Evolutionary conservation across 1,140 invertebrate genomes (phyloP), one percentile per base, ranked within the genome.

Genomic region (Pogonognathellus flavescens): DNA sequence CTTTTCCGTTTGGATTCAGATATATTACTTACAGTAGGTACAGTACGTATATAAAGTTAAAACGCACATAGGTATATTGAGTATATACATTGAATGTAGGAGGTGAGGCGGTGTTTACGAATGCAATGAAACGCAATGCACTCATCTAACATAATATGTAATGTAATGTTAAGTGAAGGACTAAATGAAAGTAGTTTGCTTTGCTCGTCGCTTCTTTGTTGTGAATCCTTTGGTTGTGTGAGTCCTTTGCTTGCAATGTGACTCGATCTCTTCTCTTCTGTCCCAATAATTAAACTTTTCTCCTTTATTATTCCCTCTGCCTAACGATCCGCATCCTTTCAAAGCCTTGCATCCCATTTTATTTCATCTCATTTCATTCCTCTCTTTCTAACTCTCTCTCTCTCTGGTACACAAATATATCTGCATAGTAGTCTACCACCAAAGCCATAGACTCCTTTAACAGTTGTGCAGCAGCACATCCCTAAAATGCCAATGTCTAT

Each of bases 241-340:
- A 57, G 11, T 13, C 53, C 11, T 76, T 76, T 76, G 70, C 41
- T 76, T n/a, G 59, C 20, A n/a, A 18, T 76, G 70, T 50, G 41
- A 76, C 41, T 76, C 31, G 25, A 41, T n/a, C 25, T 72, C 25
- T 72, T 31, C 66, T 72, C 66, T 31, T 72, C 41, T 31, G 41
- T 76, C 70, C 70, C 70, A 76, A 76, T 76, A 76, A 76, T 76
- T 76, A 76, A 76, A 76, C 70, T 76, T 76, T 76, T 76, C 70
- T 76, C 70, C 70, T 76, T 76, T 76, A 76, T 76, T 76, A 76
- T 76, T 76, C 70, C 70, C 70, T 76, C 31, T 76, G 70, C 70
- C 70, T 76, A 76, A 76, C 70, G 70, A 76, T 76, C 31, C 70
- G 70, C 70, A 76, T 76, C 70, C 70, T 76, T 76, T 76, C 70